Conservation (phyloP, 2,113 vertebrate species). For the Aphyosemion australe region DNA sequence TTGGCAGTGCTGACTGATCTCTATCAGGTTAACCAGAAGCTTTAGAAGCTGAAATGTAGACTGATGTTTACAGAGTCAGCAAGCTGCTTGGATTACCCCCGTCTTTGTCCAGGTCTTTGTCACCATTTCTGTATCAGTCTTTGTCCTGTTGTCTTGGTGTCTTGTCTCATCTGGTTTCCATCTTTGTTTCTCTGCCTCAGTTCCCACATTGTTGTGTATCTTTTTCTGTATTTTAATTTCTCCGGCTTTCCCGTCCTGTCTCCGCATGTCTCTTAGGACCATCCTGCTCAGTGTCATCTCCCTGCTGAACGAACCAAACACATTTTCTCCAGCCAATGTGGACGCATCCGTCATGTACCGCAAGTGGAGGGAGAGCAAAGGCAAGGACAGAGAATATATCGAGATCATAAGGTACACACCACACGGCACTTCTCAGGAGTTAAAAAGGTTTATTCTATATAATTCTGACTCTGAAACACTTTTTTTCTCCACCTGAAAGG, state of each 20-base stretch:
- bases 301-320: slow-evolving; percentile 95
- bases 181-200: background rate
- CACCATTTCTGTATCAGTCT: slow-evolving; percentile 1
- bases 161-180: slow-evolving; percentile 28
- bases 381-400: slow-evolving; percentile 91
- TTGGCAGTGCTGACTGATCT: too few species aligned
- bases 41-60: slow-evolving; percentile 6
- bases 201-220: background rate
- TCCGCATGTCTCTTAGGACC: slow-evolving; percentile 77
- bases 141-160: background rate
- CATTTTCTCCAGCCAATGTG: slow-evolving; percentile 94
- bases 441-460: too few species aligned
- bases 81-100: background rate
- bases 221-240: slow-evolving; percentile 22
- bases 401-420: slow-evolving; percentile 90
- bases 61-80: background rate
- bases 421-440: background rate
- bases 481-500: slow-evolving; percentile 37
- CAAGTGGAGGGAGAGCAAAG: slow-evolving; percentile 96
- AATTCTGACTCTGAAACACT: background rate
- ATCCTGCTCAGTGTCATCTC: slow-evolving; percentile 97
- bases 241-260: too few species aligned
- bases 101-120: background rate
- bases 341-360: slow-evolving; percentile 97
- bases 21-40: background rate